Evolutionary conservation across 53 echinoderm and acorn worm genomes (phyloP).

Genomic region (Apostichopus leukothele): DNA sequence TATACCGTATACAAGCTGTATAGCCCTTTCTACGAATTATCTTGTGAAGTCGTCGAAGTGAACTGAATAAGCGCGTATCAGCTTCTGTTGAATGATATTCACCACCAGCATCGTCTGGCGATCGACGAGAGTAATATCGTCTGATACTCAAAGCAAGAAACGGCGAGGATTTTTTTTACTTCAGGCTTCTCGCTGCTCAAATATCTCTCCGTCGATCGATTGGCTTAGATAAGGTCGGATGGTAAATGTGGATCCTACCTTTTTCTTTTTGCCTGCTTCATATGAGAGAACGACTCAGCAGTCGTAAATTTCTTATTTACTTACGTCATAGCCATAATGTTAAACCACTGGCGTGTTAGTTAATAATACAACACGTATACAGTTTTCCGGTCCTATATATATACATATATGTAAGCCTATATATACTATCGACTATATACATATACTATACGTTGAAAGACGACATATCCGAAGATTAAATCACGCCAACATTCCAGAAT

Average conservation of each 20-base stretch:
- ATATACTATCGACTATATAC: too few species aligned
- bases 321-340: conserved; percentile 3
- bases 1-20: too few species aligned
- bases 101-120: not conserved
- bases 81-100: not conserved
- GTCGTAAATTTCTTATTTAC: conserved; percentile 13
- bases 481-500: too few species aligned
- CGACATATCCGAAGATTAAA: too few species aligned
- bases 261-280: not conserved
- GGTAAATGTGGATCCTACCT: not conserved
- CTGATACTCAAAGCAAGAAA: not conserved
- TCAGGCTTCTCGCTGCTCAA: not conserved
- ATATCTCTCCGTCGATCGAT: not conserved
- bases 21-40: too few species aligned
- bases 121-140: not conserved
- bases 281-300: not conserved
- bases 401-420: too few species aligned
- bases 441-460: too few species aligned
- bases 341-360: not conserved
- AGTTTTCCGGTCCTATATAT: too few species aligned
- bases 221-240: not conserved
- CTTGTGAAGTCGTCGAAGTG: not conserved
- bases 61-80: not conserved
- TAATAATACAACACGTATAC: too few species aligned
- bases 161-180: not conserved